Percentiles rank a stretch among this genome's conserved stretches.
These are phyloP conservation scores for Microctonus hyperodae DNA, from an alignment of 2,888 invertebrate species.

Conservation along the genomic window DNA sequence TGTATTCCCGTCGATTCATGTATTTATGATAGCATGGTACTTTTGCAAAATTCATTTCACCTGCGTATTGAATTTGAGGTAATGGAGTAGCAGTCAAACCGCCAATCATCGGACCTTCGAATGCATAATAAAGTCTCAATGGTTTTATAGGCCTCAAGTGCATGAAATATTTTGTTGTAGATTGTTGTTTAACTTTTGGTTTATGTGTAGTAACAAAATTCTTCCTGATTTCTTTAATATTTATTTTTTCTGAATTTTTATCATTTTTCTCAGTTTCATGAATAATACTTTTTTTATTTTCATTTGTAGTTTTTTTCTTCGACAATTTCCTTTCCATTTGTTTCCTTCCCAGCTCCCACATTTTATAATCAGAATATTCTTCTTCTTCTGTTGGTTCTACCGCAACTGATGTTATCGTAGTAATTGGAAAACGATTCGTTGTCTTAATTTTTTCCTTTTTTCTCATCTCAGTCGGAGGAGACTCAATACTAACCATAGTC, in stretches of 20 bases:
- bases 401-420: no score
- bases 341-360: neutral
- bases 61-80: neutral
- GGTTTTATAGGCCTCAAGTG: slow-evolving; percentile 12
- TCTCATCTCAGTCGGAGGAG: neutral
- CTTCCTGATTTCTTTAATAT: neutral
- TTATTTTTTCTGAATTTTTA: neutral
- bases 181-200: neutral
- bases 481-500: neutral
- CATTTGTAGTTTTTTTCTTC: neutral
- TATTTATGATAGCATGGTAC: slow-evolving; percentile 3
- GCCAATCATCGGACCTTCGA: slow-evolving; percentile 37
- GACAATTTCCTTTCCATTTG: neutral
- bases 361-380: neutral
- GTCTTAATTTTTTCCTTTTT: neutral
- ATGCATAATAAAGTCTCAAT: slow-evolving; percentile 34
- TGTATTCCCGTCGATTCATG: neutral
- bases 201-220: neutral
- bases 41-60: neutral
- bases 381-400: neutral
- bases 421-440: neutral
- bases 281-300: neutral
- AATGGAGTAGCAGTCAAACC: slow-evolving; percentile 22
- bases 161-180: no score
- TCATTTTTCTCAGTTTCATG: neutral